These are phyloP conservation scores for Acanthisitta chloris DNA, from an alignment of 2,113 vertebrate species.

Conservation along the genomic window DNA sequence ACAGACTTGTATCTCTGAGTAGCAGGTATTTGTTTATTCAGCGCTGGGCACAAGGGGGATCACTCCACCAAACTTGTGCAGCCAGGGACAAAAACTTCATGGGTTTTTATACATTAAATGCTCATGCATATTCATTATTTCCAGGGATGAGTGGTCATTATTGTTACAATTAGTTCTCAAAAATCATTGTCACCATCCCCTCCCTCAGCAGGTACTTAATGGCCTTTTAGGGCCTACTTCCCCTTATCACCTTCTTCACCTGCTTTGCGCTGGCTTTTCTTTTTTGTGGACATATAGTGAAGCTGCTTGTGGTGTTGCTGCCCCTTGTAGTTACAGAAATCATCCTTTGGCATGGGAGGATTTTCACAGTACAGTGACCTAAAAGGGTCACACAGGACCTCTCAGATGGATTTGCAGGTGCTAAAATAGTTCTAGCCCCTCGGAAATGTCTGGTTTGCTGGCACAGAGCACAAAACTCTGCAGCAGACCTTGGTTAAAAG, in stretches of 20 bases:
- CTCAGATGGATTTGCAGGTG: background rate
- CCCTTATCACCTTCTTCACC: background rate
- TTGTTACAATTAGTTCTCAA: too few species aligned
- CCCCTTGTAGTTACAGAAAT: background rate
- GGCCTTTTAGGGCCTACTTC: too few species aligned
- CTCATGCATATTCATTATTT: too few species aligned
- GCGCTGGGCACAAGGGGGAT: too few species aligned
- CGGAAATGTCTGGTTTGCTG: background rate
- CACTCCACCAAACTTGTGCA: too few species aligned
- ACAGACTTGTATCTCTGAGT: too few species aligned
- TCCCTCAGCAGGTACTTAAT: too few species aligned
- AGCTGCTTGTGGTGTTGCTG: background rate
- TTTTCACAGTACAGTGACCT: background rate
- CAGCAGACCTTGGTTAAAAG: background rate
- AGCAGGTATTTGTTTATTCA: too few species aligned
- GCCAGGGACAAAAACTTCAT: too few species aligned
- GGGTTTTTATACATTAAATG: too few species aligned
- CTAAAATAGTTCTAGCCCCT: background rate
- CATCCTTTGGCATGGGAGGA: background rate
- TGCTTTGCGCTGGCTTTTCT: background rate
- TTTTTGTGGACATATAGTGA: background rate
- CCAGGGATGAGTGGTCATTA: too few species aligned
- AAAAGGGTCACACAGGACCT: background rate
- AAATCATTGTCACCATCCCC: too few species aligned
- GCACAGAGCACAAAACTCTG: background rate